Percentiles rank a stretch among this genome's conserved stretches.
phyloP scores from a whole-genome alignment of 2,113 vertebrate species.

The Grammomys dolichurus region DNA sequence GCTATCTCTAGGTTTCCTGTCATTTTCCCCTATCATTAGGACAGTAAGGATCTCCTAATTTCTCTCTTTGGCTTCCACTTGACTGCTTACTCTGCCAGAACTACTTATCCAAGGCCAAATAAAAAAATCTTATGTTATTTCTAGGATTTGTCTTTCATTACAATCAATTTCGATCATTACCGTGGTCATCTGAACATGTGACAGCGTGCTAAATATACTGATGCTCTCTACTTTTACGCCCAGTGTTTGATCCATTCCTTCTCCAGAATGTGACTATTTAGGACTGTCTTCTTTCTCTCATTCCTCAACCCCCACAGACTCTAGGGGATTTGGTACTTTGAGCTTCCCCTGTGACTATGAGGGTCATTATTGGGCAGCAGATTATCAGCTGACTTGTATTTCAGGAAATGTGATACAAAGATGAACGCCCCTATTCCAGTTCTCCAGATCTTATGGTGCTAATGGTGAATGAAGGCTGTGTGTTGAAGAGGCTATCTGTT shows the following conservation, averaged over 20 bases:
- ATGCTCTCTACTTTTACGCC: not conserved
- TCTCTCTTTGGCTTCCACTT: not conserved
- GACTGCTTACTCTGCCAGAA: not conserved
- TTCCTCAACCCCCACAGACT: not conserved
- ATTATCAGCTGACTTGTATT: not conserved
- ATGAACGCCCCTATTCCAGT: not conserved
- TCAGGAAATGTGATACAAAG: slow-evolving; percentile 34
- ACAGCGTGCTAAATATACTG: not conserved
- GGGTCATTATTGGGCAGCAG: not conserved
- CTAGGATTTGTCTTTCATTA: not conserved
- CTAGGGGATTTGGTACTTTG: not conserved
- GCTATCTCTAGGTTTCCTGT: not conserved
- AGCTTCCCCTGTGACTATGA: not conserved
- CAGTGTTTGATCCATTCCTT: not conserved
- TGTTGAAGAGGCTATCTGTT: not conserved
- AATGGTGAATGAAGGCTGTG: not conserved
- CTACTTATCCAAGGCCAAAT: slow-evolving; percentile 48
- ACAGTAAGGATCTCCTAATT: not conserved
- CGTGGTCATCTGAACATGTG: not conserved
- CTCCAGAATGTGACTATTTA: not conserved
- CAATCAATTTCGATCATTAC: not conserved
- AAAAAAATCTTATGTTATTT: slow-evolving; percentile 7
- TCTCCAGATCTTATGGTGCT: not conserved
- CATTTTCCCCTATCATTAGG: slow-evolving; percentile 9
- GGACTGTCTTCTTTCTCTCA: not conserved